Conservation (phyloP, 2,888 invertebrate genomes). For the Clepsis dumicolana region DNA sequence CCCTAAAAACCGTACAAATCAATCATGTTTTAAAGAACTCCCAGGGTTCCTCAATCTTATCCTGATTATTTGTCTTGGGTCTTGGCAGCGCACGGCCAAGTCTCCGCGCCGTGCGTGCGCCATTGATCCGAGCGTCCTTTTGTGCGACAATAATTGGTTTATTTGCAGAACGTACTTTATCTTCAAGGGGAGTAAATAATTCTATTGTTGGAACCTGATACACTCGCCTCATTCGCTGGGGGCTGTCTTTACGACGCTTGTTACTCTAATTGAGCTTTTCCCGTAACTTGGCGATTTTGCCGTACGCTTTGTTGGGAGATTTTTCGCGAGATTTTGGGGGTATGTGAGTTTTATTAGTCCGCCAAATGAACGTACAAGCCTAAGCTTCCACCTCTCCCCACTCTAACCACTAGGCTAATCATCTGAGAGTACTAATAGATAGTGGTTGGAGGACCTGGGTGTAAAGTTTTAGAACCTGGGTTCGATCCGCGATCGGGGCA, state of each 20-base stretch:
- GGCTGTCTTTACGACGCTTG: slow-evolving; percentile 31
- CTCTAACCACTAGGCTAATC: no score
- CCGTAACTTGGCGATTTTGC: slow-evolving; percentile 15
- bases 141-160: slow-evolving; percentile 31
- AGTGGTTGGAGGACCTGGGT: no score
- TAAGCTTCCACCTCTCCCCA: no score
- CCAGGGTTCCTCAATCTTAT: no score
- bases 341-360: neutral
- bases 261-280: slow-evolving; percentile 36
- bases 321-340: neutral
- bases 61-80: neutral
- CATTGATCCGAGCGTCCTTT: slow-evolving; percentile 24
- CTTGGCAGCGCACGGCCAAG: neutral
- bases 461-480: no score
- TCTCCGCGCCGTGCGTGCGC: neutral
- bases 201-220: slow-evolving; percentile 24
- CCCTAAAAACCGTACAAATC: no score
- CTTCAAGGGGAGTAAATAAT: slow-evolving; percentile 26
- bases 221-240: slow-evolving; percentile 15
- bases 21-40: no score
- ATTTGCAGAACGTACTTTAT: slow-evolving; percentile 24
- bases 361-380: neutral
- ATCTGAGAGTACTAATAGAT: no score
- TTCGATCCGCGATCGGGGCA: no score
- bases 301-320: neutral